Percentiles rank a stretch among this genome's conserved stretches.
phyloP scores from a whole-genome alignment of 2,888 invertebrate genomes.

The Pseudococcus longispinus region DNA sequence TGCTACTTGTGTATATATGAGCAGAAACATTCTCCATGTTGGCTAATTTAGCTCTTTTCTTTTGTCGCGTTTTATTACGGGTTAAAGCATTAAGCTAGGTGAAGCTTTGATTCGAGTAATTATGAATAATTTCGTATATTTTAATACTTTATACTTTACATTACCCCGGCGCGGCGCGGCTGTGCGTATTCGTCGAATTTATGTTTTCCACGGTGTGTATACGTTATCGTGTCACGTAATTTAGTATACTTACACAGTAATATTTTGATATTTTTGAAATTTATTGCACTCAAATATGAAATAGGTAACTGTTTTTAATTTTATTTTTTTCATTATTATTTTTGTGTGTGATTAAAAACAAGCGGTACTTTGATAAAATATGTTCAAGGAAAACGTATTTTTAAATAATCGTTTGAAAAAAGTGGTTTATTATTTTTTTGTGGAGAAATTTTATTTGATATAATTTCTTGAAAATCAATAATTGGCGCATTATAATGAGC shows the following conservation, averaged over 20 bases:
- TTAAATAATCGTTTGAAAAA: background rate
- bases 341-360: background rate
- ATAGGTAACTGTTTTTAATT: background rate
- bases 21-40: slow-evolving; percentile 12
- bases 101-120: slow-evolving; percentile 28
- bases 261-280: slow-evolving; percentile 6
- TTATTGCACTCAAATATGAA: background rate
- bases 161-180: background rate
- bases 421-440: too few species aligned
- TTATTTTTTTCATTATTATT: background rate
- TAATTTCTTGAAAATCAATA: too few species aligned
- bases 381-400: background rate
- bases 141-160: background rate
- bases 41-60: slow-evolving; percentile 19
- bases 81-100: slow-evolving; percentile 22
- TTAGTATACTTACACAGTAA: background rate
- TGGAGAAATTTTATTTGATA: too few species aligned
- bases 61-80: slow-evolving; percentile 12
- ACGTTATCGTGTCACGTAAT: background rate
- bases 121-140: slow-evolving; percentile 27
- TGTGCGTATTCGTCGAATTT: background rate
- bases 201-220: background rate
- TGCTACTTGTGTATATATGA: background rate
- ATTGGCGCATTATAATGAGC: too few species aligned
- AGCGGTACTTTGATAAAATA: background rate